Evolutionary conservation across 1,140 invertebrate genomes (phyloP).

Genomic region (Drosophila pectinifera): DNA sequence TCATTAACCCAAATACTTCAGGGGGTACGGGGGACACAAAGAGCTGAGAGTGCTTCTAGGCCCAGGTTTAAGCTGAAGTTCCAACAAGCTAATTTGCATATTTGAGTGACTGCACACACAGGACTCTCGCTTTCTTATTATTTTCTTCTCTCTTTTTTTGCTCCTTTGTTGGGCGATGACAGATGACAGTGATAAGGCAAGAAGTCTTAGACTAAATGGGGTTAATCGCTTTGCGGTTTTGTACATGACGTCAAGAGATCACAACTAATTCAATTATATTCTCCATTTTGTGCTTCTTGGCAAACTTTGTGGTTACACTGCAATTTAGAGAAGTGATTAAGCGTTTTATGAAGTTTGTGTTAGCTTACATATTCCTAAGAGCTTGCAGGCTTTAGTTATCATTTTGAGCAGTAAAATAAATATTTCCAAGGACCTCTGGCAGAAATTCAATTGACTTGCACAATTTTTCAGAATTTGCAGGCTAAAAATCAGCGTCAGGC

Average conservation of each 20-base stretch:
- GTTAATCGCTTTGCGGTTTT: conserved; percentile 34
- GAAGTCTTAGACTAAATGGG: conserved; percentile 28
- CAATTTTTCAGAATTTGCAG: not conserved
- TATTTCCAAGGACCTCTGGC: not conserved
- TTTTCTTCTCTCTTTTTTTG: not conserved
- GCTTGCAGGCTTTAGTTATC: not conserved
- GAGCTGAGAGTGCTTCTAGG: conserved; percentile 43
- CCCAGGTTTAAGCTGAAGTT: conserved; percentile 66
- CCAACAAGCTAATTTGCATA: conserved; percentile 80
- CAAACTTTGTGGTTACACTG: conserved; percentile 22
- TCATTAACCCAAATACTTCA: conserved; percentile 77
- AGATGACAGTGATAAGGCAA: conserved; percentile 54
- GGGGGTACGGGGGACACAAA: conserved; percentile 4
- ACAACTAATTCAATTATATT: conserved; percentile 34
- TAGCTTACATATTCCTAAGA: not conserved
- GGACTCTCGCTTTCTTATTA: conserved; percentile 56
- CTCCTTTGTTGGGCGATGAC: conserved; percentile 37
- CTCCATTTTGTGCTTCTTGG: not conserved
- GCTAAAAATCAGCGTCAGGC: not conserved
- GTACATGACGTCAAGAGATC: conserved; percentile 26
- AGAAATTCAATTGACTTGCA: not conserved
- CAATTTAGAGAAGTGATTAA: conserved; percentile 8
- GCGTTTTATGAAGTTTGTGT: not conserved
- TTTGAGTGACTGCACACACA: conserved; percentile 73
- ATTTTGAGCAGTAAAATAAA: not conserved